phyloP scores from a whole-genome alignment of 2,888 invertebrate genomes.

The Euspilapteryx auroguttella region DNA sequence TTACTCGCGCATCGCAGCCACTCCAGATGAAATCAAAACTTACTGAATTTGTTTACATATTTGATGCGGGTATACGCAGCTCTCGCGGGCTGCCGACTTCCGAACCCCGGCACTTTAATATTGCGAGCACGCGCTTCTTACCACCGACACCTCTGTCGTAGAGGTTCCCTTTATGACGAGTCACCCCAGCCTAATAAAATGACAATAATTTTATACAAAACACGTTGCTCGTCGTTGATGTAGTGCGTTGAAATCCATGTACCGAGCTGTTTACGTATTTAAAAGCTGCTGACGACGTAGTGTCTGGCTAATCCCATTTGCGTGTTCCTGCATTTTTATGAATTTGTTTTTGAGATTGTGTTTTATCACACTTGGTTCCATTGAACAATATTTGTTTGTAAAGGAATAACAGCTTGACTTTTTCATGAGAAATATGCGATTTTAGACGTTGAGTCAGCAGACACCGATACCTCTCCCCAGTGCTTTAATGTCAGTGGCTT shows the following conservation, averaged over 20 bases:
- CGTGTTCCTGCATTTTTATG: too few species aligned
- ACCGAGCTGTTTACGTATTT: too few species aligned
- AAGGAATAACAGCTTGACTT: too few species aligned
- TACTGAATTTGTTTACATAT: constrained; percentile 51
- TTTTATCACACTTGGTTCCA: too few species aligned
- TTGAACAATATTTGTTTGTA: too few species aligned
- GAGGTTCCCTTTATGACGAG: constrained; percentile 8
- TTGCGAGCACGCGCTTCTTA: constrained; percentile 18
- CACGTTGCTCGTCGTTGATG: constrained; percentile 19
- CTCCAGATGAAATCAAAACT: constrained; percentile 51
- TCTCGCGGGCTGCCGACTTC: constrained; percentile 20
- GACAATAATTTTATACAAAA: constrained; percentile 23
- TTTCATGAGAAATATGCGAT: too few species aligned
- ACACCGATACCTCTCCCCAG: too few species aligned
- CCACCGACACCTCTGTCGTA: constrained; percentile 19
- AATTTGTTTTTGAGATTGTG: too few species aligned
- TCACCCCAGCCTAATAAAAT: constrained; percentile 35
- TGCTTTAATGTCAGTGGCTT: neutral
- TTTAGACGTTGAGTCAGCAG: too few species aligned
- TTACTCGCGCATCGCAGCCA: constrained; percentile 28
- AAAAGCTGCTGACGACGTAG: too few species aligned
- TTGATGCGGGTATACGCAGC: constrained; percentile 13
- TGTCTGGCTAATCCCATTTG: too few species aligned
- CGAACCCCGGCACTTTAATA: constrained; percentile 49
- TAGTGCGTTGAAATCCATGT: too few species aligned